Conservation (phyloP, 2,113 vertebrate species). For the Otocyon megalotis region DNA sequence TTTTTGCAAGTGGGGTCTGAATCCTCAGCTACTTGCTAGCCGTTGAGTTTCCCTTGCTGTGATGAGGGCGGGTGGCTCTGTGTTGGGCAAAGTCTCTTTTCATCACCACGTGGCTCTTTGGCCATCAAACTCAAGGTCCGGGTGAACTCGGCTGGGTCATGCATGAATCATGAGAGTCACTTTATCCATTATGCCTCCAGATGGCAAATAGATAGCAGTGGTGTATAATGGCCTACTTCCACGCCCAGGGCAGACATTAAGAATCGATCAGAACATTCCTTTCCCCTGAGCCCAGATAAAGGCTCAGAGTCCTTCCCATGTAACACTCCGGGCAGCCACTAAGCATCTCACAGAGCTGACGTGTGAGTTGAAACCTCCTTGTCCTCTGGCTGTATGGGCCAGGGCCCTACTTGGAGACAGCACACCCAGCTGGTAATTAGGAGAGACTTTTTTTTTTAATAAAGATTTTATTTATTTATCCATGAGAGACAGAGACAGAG, state of each 20-base stretch:
- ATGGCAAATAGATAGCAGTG: background rate
- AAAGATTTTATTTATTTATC: no score
- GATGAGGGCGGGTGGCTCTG: background rate
- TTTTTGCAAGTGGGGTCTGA: background rate
- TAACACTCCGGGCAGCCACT: background rate
- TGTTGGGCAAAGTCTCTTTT: background rate
- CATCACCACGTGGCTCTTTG: background rate
- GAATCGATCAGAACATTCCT: background rate
- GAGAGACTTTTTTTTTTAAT: background rate
- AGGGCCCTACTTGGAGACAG: background rate
- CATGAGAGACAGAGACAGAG: no score
- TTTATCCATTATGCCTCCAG: background rate
- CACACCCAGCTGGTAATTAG: background rate
- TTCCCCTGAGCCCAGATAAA: background rate
- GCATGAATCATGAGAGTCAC: background rate
- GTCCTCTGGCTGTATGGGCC: background rate
- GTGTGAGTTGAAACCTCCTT: background rate
- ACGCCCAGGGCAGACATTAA: background rate
- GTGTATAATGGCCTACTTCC: rapidly evolving
- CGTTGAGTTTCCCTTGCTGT: background rate
- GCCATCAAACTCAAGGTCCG: background rate
- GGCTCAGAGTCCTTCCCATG: background rate
- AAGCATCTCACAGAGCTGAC: background rate
- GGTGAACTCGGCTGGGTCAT: background rate
- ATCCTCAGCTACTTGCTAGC: background rate